These are phyloP conservation scores for Rhynchotus rufescens DNA, from an alignment of 2,797 vertebrate species.

Conservation along the genomic window DNA sequence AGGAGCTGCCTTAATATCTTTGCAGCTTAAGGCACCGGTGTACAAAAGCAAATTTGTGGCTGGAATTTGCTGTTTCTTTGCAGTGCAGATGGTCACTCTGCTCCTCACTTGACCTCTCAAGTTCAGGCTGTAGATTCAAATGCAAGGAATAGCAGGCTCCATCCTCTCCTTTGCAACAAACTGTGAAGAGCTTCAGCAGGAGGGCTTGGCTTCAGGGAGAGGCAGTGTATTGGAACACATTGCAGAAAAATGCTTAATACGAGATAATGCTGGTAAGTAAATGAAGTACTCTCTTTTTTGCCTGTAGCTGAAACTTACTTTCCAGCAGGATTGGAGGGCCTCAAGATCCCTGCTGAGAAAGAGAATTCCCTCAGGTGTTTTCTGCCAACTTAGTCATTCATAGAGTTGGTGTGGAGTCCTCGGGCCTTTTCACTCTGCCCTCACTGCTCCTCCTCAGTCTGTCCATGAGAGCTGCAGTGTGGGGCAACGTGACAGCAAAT, in stretches of 20 bases:
- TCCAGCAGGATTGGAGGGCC: background rate
- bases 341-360: background rate
- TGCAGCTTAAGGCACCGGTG: background rate
- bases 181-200: constrained; percentile 52
- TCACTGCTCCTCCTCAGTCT: background rate
- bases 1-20: background rate
- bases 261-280: background rate
- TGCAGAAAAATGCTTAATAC: constrained; percentile 11
- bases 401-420: background rate
- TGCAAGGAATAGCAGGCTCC: constrained; percentile 11
- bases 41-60: background rate
- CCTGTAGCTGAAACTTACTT: background rate
- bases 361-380: background rate
- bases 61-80: constrained; percentile 11
- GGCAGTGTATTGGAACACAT: constrained; percentile 9
- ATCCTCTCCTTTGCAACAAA: background rate
- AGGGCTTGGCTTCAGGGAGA: constrained; percentile 57
- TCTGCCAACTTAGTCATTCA: background rate
- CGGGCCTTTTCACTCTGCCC: background rate
- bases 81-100: constrained; percentile 24
- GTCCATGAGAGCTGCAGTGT: rapidly evolving
- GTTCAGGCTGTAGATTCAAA: background rate
- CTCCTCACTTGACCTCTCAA: constrained; percentile 27
- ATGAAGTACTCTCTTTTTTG: background rate
- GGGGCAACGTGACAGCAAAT: background rate